A percentile compares a stretch with the other conserved stretches of the same genome.
Evolutionary conservation across 2,113 vertebrate species (phyloP).

Genomic region (Podilymbus podiceps): DNA sequence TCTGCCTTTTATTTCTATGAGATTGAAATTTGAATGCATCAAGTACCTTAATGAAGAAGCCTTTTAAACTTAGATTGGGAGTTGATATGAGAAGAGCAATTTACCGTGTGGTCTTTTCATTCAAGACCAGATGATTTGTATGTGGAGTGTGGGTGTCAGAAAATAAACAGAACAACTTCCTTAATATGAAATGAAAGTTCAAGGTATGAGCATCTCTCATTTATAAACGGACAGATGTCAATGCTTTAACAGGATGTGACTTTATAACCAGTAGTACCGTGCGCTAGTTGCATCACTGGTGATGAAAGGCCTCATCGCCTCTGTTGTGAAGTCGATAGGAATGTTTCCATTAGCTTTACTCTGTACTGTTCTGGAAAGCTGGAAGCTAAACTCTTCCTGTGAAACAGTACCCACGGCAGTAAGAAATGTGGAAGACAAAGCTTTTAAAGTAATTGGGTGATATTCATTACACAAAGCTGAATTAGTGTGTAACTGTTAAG

Average conservation of each 20-base stretch:
- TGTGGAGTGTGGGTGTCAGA: neutral
- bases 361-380: neutral
- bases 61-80: neutral
- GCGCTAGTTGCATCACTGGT: neutral
- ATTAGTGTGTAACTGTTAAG: neutral
- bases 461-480: neutral
- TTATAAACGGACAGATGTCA: neutral
- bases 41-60: neutral
- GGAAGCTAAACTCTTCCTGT: neutral
- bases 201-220: neutral
- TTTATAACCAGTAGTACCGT: neutral
- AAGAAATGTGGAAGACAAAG: slow-evolving; percentile 21
- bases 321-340: neutral
- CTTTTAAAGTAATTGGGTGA: slow-evolving; percentile 3
- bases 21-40: neutral
- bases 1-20: neutral
- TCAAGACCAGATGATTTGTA: neutral
- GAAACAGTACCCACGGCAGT: neutral
- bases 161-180: neutral
- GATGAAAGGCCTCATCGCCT: neutral
- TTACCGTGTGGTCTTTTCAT: neutral
- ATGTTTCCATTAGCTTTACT: neutral
- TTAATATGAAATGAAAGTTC: neutral
- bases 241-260: neutral
- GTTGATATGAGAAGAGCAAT: neutral